Evolutionary conservation across 2,113 vertebrate genomes (phyloP).

Genomic region (Nannobrachium achirus): DNA sequence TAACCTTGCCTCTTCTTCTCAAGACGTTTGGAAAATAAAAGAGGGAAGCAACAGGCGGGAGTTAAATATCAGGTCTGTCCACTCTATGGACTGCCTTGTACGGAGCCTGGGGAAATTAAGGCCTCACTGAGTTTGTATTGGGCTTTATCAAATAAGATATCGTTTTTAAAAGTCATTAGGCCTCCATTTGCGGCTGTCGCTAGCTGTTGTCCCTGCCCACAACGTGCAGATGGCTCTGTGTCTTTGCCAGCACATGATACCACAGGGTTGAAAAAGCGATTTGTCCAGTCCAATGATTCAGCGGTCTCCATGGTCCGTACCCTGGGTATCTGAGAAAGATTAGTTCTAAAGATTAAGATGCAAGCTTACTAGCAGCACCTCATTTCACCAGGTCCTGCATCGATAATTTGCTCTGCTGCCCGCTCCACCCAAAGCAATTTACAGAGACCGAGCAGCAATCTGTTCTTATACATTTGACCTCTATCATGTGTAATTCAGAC

Average conservation of each 20-base stretch:
- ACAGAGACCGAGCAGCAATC: slow-evolving; percentile 3
- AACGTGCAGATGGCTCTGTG: not conserved
- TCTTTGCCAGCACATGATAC: not conserved
- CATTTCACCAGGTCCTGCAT: slow-evolving; percentile 18
- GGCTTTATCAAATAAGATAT: slow-evolving; percentile 20
- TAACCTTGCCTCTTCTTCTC: slow-evolving; percentile 13
- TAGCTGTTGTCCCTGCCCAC: not conserved
- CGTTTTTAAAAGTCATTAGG: slow-evolving; percentile 12
- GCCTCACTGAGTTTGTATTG: not conserved
- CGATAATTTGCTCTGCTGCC: slow-evolving; percentile 26
- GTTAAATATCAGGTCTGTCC: not conserved
- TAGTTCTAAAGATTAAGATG: not conserved
- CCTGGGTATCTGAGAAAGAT: not conserved
- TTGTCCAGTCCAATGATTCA: not conserved
- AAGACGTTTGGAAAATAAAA: slow-evolving; percentile 5
- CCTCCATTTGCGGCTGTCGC: not conserved
- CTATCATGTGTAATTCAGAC: not conserved
- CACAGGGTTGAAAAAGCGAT: slow-evolving; percentile 3
- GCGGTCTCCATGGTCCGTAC: not conserved
- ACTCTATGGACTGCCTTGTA: not conserved
- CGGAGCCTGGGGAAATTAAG: slow-evolving; percentile 22
- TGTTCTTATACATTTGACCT: slow-evolving; percentile 3
- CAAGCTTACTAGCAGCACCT: not conserved
- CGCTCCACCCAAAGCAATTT: slow-evolving; percentile 22
- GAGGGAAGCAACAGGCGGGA: not conserved